Percentiles rank a stretch among this genome's conserved stretches.
phyloP scores from a whole-genome alignment of 2,888 invertebrate genomes.

The Operophtera brumata region DNA sequence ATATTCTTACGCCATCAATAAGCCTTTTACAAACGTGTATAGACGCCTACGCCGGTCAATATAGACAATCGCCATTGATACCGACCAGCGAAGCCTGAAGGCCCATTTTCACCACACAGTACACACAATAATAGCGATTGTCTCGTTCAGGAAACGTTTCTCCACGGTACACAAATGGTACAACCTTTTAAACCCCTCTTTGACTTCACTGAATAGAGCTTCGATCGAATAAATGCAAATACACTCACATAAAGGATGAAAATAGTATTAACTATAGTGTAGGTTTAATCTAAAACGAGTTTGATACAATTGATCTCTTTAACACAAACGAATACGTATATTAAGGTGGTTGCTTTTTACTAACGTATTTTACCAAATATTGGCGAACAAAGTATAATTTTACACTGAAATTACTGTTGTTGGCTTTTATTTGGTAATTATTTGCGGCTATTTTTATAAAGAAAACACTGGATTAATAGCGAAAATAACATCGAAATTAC shows the following conservation, averaged over 20 bases:
- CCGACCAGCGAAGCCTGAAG: conserved; percentile 73
- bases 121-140: conserved; percentile 68
- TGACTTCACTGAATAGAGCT: conserved; percentile 26
- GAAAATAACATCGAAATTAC: no score
- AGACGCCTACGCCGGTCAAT: conserved; percentile 46
- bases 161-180: conserved; percentile 55
- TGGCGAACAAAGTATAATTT: no score
- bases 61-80: conserved; percentile 73
- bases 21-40: conserved; percentile 12
- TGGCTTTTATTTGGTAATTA: no score
- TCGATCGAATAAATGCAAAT: conserved; percentile 12
- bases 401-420: no score
- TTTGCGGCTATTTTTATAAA: no score
- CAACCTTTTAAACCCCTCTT: conserved; percentile 50
- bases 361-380: no score
- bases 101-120: conserved; percentile 66
- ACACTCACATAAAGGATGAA: neutral
- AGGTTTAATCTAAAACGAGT: neutral
- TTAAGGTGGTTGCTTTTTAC: no score
- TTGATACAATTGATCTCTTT: neutral
- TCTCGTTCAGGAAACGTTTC: conserved; percentile 72
- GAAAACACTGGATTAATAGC: no score
- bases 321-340: no score
- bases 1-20: conserved; percentile 20
- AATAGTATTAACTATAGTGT: neutral